A percentile compares a stretch with the other conserved stretches of the same genome.
phyloP scores from a whole-genome alignment of 2,888 invertebrate genomes.

The Lithophane semibrunnea region DNA sequence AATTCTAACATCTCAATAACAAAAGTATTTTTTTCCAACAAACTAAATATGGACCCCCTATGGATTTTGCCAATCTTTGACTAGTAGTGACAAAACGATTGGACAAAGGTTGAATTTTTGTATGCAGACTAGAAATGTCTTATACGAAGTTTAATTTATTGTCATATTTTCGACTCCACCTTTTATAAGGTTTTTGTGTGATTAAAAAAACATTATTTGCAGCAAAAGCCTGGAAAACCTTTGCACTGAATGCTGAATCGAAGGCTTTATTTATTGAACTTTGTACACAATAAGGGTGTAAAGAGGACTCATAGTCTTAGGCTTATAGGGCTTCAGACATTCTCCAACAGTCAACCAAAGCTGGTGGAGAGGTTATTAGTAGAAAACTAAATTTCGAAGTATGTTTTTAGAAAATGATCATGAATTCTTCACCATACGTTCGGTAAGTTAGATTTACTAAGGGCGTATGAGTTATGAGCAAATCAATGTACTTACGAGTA shows the following conservation, averaged over 20 bases:
- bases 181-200: too few species aligned
- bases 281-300: background rate
- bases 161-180: too few species aligned
- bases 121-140: too few species aligned
- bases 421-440: background rate
- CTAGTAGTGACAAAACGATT: too few species aligned
- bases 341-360: background rate
- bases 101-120: too few species aligned
- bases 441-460: background rate
- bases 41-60: too few species aligned
- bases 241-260: background rate
- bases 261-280: background rate
- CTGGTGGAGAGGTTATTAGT: background rate
- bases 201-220: background rate
- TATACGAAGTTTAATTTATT: too few species aligned
- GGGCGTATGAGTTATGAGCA: background rate
- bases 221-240: background rate
- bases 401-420: background rate
- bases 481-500: background rate
- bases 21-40: too few species aligned
- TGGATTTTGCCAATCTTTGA: too few species aligned
- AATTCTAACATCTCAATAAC: too few species aligned
- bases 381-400: background rate
- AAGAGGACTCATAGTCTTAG: too few species aligned
- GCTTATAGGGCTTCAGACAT: background rate